Evolutionary conservation across 2,113 vertebrate species (phyloP).

Genomic region (Acanthisitta chloris): DNA sequence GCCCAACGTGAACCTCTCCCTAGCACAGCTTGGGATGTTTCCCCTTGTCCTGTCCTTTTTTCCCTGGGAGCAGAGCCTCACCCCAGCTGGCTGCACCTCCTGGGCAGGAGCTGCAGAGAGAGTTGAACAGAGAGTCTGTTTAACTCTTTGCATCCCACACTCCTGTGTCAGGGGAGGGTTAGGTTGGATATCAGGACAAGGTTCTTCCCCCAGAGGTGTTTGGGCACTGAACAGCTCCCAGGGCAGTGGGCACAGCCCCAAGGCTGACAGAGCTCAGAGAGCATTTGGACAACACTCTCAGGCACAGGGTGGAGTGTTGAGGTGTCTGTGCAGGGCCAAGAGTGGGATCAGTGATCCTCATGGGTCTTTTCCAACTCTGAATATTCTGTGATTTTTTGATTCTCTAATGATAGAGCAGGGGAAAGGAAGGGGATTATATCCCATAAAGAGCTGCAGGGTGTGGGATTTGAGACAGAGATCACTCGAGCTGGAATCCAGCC

Average conservation of each 20-base stretch:
- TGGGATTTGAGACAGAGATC: neutral
- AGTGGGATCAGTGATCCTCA: neutral
- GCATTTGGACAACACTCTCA: fast-evolving
- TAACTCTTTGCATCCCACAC: neutral
- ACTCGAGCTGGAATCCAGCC: constrained; percentile 8
- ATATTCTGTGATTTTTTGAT: neutral
- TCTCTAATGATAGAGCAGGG: fast-evolving
- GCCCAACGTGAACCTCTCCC: no score
- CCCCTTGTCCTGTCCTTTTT: no score
- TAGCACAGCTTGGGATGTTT: no score
- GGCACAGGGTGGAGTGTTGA: neutral
- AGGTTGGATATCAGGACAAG: neutral
- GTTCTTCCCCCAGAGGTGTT: neutral
- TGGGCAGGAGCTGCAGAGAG: no score
- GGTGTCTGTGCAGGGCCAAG: neutral
- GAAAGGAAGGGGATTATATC: neutral
- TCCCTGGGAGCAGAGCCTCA: no score
- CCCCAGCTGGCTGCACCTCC: no score
- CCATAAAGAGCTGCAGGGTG: neutral
- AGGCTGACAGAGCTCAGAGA: neutral
- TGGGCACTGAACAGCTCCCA: neutral
- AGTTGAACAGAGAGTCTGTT: no score
- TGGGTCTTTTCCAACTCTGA: neutral
- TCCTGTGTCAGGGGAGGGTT: neutral
- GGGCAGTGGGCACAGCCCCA: neutral